Conservation (phyloP, 2,797 vertebrate genomes). For the Spheniscus humboldti region DNA sequence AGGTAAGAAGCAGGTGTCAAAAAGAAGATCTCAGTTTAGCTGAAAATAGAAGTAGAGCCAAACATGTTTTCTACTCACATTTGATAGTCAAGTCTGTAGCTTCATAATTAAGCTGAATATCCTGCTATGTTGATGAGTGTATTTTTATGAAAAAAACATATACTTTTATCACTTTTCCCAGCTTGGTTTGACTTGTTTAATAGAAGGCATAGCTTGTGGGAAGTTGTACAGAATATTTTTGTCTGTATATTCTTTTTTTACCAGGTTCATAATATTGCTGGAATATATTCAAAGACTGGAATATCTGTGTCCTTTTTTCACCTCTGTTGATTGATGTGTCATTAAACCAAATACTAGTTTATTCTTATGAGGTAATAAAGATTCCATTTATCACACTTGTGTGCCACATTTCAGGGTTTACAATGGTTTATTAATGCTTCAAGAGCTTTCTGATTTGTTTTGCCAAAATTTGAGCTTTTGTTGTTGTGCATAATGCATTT, state of each 20-base stretch:
- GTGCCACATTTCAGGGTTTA: not conserved
- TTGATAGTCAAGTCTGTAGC: not conserved
- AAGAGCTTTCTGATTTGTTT: not conserved
- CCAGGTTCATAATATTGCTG: not conserved
- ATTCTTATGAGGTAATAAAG: not conserved
- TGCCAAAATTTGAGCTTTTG: not conserved
- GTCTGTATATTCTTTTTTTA: not conserved
- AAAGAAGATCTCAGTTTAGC: not conserved
- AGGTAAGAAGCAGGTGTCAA: not conserved
- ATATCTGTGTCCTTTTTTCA: not conserved
- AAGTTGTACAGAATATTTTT: not conserved
- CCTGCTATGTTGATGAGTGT: not conserved
- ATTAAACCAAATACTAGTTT: not conserved
- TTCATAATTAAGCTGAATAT: not conserved
- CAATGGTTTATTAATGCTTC: not conserved
- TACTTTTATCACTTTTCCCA: not conserved
- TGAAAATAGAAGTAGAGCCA: not conserved
- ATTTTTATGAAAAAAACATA: not conserved
- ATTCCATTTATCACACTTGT: not conserved
- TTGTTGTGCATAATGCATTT: not conserved
- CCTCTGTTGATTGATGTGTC: not conserved
- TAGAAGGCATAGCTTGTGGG: not conserved
- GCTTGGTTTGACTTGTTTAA: not conserved
- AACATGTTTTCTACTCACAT: not conserved
- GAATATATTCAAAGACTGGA: not conserved